Conservation (phyloP, 2,113 vertebrate species). For the Ophiodon elongatus region DNA sequence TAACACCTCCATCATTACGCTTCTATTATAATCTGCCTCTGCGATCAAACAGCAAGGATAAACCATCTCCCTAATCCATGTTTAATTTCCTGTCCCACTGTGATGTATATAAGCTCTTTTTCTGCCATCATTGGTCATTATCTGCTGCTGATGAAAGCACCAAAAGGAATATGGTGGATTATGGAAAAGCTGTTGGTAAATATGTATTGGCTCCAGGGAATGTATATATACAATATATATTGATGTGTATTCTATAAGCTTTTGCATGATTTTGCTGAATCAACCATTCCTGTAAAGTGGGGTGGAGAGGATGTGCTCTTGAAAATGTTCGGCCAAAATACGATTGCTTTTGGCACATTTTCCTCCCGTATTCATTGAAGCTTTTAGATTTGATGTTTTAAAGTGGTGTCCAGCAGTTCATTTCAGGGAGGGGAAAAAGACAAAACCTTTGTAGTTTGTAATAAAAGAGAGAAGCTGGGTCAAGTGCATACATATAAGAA, state of each 20-base stretch:
- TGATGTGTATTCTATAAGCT: neutral
- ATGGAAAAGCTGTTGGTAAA: constrained; percentile 45
- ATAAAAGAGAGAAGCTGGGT: neutral
- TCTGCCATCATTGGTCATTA: constrained; percentile 60
- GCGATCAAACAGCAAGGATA: constrained; percentile 60
- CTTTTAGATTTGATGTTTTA: neutral
- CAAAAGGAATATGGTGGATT: constrained; percentile 51
- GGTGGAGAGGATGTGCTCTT: neutral
- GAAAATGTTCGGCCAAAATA: neutral
- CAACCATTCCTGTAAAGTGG: neutral
- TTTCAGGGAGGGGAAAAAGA: neutral
- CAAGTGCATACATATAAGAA: neutral
- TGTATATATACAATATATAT: neutral
- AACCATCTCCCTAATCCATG: constrained; percentile 68
- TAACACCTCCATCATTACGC: constrained; percentile 61
- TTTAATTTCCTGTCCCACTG: constrained; percentile 77
- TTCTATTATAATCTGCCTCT: constrained; percentile 57
- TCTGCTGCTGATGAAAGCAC: constrained; percentile 61
- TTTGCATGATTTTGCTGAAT: neutral
- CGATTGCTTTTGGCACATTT: neutral
- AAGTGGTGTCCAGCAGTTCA: neutral
- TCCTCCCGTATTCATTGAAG: neutral
- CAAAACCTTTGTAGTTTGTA: neutral
- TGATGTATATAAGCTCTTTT: constrained; percentile 58
- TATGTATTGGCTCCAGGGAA: constrained; percentile 31